Percentiles rank a stretch among this genome's conserved stretches.
phyloP scores from a whole-genome alignment of 2,888 invertebrate species.

The Acanthacorydalis orientalis region DNA sequence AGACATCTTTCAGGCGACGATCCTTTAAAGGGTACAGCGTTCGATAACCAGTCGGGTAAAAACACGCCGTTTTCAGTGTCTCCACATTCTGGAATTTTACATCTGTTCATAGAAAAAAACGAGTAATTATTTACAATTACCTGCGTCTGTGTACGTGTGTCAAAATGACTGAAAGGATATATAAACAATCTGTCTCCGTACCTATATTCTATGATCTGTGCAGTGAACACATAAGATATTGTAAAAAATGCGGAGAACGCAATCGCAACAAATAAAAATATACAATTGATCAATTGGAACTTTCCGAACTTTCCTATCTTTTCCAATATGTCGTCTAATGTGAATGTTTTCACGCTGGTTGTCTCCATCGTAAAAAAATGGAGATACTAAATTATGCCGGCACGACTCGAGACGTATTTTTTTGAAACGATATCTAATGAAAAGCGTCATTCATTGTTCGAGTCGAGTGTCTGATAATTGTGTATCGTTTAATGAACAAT shows the following conservation, averaged over 20 bases:
- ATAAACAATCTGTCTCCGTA: slow-evolving; percentile 11
- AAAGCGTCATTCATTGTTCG: no score
- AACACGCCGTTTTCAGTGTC: slow-evolving; percentile 16
- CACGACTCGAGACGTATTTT: no score
- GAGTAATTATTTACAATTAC: no score
- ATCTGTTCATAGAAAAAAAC: slow-evolving; percentile 17
- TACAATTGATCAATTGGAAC: slow-evolving; percentile 20
- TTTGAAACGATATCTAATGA: no score
- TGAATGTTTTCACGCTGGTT: slow-evolving; percentile 13
- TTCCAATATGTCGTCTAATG: slow-evolving; percentile 7
- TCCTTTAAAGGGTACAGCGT: slow-evolving; percentile 24
- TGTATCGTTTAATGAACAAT: no score
- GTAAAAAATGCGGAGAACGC: slow-evolving; percentile 21
- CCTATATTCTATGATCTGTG: slow-evolving; percentile 24
- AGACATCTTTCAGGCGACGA: slow-evolving; percentile 28
- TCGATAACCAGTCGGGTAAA: slow-evolving; percentile 29
- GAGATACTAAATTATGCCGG: no score
- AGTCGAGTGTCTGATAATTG: no score
- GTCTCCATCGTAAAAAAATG: not conserved
- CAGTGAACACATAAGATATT: slow-evolving; percentile 23
- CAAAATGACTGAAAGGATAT: not conserved
- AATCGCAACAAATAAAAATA: slow-evolving; percentile 20
- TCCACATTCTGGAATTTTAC: slow-evolving; percentile 31
- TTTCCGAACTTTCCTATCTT: not conserved
- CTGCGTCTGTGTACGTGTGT: not conserved